Base-by-base conservation (phyloP, 2,888 invertebrate species). In the Drosophila dives region DNA sequence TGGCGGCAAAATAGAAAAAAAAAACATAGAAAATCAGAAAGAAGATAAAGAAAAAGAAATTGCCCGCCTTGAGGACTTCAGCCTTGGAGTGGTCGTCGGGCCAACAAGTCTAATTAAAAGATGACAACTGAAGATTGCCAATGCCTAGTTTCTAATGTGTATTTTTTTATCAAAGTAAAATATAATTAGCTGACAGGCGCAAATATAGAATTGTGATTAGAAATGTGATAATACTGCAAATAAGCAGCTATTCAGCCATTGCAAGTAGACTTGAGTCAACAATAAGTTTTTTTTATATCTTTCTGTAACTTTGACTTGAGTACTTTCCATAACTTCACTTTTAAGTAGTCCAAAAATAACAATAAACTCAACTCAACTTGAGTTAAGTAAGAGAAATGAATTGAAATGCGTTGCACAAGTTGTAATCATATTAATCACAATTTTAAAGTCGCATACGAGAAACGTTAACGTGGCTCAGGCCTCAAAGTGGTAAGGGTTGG, bases 141-240 rank as follows among this genome's bases (percentile, higher is more conserved):
- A 36, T 36, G 23, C 42, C 32, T 20, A 12, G 42, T 26, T 58
- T 56, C 56, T n/a, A 40, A 26, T 26, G 34, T 38, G 4, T 26
- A 15, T 36, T 54, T 20, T 4, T 4, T 53, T 42, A 11, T 54
- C 33, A 67, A 62, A 74, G 71, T 55, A 49, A 64, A 64, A 53
- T 23, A 81, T 81, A 81, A 85, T 81, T 81, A 85, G 69, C 82
- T 73, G 76, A 82, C 80, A 82, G 51, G 42, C 66, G 56, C 84
- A 81, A 64, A 60, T 61, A 17, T 3, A 45, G 48, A 59, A 50
- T 38, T 50, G 26, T 38, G 72, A 54, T 54, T 50, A 42, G 42
- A 34, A 55, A 63, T 62, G 3, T 12, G 11, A 26, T 32, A 32
- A 23, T 11, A 26, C 10, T 36, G 11, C 10, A 38, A 26, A 11